A percentile compares a stretch with the other conserved stretches of the same genome.
Conservation (phyloP, 2,797 vertebrate genomes). For the Paedocypris micromegethes region DNA sequence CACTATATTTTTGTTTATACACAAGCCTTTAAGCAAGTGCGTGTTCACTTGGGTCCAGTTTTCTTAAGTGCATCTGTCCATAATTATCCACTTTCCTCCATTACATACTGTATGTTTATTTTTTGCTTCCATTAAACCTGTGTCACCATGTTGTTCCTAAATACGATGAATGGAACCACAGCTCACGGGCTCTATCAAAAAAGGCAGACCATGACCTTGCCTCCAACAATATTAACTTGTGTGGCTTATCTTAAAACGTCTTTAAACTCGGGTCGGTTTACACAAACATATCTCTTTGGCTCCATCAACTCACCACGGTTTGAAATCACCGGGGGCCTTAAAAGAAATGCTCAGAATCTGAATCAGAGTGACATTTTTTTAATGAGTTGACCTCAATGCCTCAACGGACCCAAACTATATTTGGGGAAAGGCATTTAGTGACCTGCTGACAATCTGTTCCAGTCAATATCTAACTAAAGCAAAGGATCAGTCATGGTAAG, state of each 20-base stretch:
- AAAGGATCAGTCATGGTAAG: conserved; percentile 10
- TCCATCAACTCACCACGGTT: background rate
- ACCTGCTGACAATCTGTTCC: conserved; percentile 32
- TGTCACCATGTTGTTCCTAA: too few species aligned
- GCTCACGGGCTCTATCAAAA: too few species aligned
- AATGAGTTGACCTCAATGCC: conserved; percentile 13
- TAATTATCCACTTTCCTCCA: too few species aligned
- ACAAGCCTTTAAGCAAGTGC: too few species aligned
- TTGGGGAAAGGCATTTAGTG: conserved; percentile 8
- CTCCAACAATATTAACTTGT: background rate
- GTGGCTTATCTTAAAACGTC: background rate
- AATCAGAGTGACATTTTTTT: conserved; percentile 31
- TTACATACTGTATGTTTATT: too few species aligned
- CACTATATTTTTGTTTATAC: too few species aligned
- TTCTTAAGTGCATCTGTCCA: too few species aligned
- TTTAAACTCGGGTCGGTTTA: background rate
- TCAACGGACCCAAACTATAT: conserved; percentile 19
- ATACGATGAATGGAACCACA: too few species aligned
- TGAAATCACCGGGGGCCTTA: background rate
- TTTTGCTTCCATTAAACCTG: too few species aligned
- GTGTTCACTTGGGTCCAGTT: too few species aligned
- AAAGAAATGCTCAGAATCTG: background rate
- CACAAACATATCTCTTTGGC: background rate
- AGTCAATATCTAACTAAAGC: conserved; percentile 20
- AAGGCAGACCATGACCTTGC: too few species aligned